Evolutionary conservation across 2,113 vertebrate genomes (phyloP).

Genomic region (Chaenogobius annularis): DNA sequence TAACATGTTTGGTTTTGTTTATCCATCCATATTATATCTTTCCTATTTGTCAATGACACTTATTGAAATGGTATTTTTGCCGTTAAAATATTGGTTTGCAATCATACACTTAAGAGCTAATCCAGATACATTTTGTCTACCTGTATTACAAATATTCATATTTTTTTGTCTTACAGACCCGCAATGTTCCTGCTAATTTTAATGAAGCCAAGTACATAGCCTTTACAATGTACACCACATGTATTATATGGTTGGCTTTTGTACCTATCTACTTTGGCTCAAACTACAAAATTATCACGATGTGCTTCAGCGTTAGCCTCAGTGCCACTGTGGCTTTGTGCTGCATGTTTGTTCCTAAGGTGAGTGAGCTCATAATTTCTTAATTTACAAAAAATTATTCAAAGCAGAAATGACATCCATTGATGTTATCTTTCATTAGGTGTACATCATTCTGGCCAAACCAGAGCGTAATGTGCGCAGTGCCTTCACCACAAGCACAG

Average conservation of each 20-base stretch:
- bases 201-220: conserved; percentile 99
- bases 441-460: conserved; percentile 98
- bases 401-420: not conserved
- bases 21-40: too few relatives aligned
- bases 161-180: conserved; percentile 72
- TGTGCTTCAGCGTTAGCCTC: conserved; percentile 98
- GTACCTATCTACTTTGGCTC: conserved; percentile 99
- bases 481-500: conserved; percentile 95
- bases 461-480: conserved; percentile 98
- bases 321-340: conserved; percentile 96
- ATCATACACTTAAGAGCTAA: too few relatives aligned
- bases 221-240: conserved; percentile 99
- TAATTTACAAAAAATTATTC: not conserved
- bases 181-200: conserved; percentile 98
- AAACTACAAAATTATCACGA: conserved; percentile 99
- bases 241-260: conserved; percentile 98
- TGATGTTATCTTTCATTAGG: conserved; percentile 46
- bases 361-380: conserved; percentile 31
- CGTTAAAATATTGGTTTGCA: not conserved
- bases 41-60: not conserved
- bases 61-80: not conserved
- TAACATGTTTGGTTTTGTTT: not conserved
- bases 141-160: too few relatives aligned
- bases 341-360: conserved; percentile 98
- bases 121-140: too few relatives aligned